Conservation (phyloP, 2,888 invertebrate genomes). For the Agrotis puta region DNA sequence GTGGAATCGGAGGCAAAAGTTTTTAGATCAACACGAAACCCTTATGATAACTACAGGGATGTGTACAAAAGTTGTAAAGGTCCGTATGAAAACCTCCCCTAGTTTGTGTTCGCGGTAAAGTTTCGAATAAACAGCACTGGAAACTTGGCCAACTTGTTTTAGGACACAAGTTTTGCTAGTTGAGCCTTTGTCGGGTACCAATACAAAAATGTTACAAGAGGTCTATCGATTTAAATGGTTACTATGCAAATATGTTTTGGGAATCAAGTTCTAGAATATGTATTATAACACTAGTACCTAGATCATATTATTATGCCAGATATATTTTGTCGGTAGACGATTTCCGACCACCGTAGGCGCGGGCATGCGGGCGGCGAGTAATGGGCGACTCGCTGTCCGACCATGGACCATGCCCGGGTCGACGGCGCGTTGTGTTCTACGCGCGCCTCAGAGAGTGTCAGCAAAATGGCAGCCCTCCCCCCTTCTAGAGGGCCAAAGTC, state of each 20-base stretch:
- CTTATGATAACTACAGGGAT: constrained; percentile 65
- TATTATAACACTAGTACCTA: no score
- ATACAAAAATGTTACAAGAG: constrained; percentile 29
- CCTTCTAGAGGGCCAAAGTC: no score
- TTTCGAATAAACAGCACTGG: constrained; percentile 65
- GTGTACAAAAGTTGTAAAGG: constrained; percentile 67
- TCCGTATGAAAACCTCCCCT: constrained; percentile 62
- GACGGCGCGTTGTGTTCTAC: no score
- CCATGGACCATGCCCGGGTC: no score
- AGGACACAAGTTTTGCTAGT: constrained; percentile 58
- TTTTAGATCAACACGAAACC: constrained; percentile 69
- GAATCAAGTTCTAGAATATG: not conserved
- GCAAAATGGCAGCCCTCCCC: no score
- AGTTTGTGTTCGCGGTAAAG: constrained; percentile 63
- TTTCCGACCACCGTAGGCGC: no score
- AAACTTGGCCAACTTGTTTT: constrained; percentile 66
- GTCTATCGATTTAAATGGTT: constrained; percentile 25
- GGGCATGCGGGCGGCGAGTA: no score
- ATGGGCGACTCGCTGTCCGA: no score
- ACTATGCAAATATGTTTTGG: constrained; percentile 2
- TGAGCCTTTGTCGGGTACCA: constrained; percentile 36
- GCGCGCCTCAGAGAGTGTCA: no score
- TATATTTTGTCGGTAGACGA: no score
- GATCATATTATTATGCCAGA: no score
- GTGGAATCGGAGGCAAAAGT: constrained; percentile 60